Conservation (phyloP, 2,888 invertebrate genomes). For the Phragmatobia fuliginosa region DNA sequence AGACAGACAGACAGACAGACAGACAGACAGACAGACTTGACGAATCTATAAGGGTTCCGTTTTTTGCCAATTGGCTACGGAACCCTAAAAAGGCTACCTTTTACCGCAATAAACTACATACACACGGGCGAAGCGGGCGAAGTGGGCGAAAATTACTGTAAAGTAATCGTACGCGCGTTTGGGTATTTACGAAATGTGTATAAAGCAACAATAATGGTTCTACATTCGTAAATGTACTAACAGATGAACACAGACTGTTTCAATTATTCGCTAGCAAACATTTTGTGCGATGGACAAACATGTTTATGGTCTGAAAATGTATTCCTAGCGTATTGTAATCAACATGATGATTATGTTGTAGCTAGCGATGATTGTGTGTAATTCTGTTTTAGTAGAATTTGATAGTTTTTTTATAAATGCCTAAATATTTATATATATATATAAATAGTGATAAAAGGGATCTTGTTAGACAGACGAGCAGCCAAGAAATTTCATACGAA, state of each 20-base stretch:
- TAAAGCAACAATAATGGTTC: background rate
- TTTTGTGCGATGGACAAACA: constrained; percentile 45
- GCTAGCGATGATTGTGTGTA: constrained; percentile 25
- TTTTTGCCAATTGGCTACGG: too few species aligned
- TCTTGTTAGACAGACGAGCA: too few species aligned
- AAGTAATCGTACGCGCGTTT: background rate
- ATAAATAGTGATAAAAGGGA: too few species aligned
- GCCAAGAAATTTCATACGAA: too few species aligned
- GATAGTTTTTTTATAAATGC: background rate
- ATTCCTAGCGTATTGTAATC: constrained; percentile 42
- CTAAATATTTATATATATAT: too few species aligned
- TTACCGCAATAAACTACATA: too few species aligned
- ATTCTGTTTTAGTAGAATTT: background rate
- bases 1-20: too few species aligned
- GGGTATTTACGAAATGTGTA: background rate
- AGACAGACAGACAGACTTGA: too few species aligned
- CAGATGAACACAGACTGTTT: constrained; percentile 51
- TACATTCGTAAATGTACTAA: constrained; percentile 6
- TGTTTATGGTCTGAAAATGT: constrained; percentile 52
- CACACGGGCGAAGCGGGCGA: too few species aligned
- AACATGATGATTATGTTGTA: constrained; percentile 44
- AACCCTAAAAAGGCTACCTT: too few species aligned
- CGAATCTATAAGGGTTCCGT: too few species aligned
- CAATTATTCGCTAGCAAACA: constrained; percentile 65
- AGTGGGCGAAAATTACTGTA: background rate